Base-by-base conservation (phyloP, 2,797 vertebrate genomes). In the Gouania willdenowi region DNA sequence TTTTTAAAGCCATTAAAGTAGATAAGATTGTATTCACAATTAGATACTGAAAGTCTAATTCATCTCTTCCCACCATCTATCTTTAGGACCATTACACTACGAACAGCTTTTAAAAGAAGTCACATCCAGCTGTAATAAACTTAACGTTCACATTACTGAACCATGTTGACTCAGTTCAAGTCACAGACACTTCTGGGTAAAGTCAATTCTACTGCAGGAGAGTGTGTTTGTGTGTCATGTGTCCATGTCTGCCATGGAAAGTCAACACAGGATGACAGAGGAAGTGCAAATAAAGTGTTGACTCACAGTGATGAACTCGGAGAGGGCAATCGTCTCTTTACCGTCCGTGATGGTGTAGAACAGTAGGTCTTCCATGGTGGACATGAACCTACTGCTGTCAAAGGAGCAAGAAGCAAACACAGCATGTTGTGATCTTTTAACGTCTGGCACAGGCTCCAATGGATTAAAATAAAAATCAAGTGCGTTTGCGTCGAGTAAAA, bases 331-430 rank as follows among this genome's bases (percentile, higher is more conserved):
- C 23, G 55, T 81, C 26, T 94, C 90, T 56, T 93, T 84, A 70
- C 92, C 93, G 41, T 93, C 90, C 1, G 91, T 92, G 69, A 95
- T 87, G 34, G 92, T 91, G 84, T 93, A 93, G 84, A 94, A 95
- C 47, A 95, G 88, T 33, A 94, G 71, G 39, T 94, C 91, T 37
- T 91, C 91, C 47, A 93, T 86, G n/a, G 80, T 85, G 36, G 86
- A 79, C 58, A 89, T 81, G 56, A 86, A 41, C 33, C 58, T 59
- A 10, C 63, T 81, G 49, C 84, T 88, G 60, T 19, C 13, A 55
- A 41, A 39, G n/a, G n/a, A n/a, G 49, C 22, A 58, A 55, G 58
- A 4, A 54, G 48, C 6, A 61, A 15, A 48, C 8, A 26, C 3
- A 43, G 4, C 2, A 46, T 23, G 19, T 5, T 34, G n/a, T 32